Evolutionary conservation across 2,888 invertebrate species (phyloP), one percentile per base, ranked within the genome.

Genomic region (Diachrysia chrysitis): DNA sequence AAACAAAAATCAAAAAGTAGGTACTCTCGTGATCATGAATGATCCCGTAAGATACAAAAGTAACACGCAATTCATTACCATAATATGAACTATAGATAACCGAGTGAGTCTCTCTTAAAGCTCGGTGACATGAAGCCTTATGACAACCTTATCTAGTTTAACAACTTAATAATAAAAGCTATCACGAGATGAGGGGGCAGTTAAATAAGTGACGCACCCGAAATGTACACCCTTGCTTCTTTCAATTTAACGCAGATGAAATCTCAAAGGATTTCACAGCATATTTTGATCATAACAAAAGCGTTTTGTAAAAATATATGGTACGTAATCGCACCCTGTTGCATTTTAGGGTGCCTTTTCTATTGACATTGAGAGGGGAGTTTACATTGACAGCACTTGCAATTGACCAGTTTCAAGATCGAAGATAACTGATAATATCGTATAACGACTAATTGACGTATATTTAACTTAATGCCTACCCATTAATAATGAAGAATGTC

Each of bases 341-440:
- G 17, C 29, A 6, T 51, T 51, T 54, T 64, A 21, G 60, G 64
- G 74, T 53, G 53, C 21, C 23, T 10, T 0, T 35, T 17, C 21
- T 54, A 61, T 73, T 68, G 46, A 60, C 56, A 53, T 2, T 21
- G n/a, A 69, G 57, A 53, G 25, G 64, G 74, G 74, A 42, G 59
- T 17, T 23, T 1, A 10, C 14, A 23, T 46, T 59, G 51, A 62
- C 17, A 51, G 56, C 54, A 60, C 57, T 59, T 66, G 60, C n/a
- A 58, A 66, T 71, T 58, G 37, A 48, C 19, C 19, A 54, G 37
- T 59, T 23, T 16, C 23, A 4, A 48, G 12, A 21, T 51, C 21
- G 48, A 12, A 12, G 48, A 21, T 19, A 51, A 12, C 19, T 21
- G 58, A 46, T 32, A 25, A 32, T 51, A 63, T 42, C 19, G 51